Evolutionary conservation across 2,113 vertebrate genomes (phyloP), one percentile per base, ranked within the genome.

Genomic region (Lates calcarifer): DNA sequence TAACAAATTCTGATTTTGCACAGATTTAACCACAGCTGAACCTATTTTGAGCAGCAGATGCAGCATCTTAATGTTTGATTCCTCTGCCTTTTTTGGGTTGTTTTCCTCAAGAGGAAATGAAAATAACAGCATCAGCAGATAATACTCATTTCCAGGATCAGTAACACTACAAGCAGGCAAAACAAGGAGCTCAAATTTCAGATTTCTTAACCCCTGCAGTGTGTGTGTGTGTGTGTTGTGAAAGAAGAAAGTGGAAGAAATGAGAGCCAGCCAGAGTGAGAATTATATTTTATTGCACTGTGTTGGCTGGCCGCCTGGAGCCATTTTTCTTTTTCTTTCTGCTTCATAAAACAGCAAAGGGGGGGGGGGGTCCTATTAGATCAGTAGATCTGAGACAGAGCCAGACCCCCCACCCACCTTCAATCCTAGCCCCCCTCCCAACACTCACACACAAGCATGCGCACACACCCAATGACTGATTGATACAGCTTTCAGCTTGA

Each of bases 271-370:
- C 60, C 72, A 45, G 77, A 81, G 65, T 69, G 75, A 87, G 86
- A 88, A 68, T 89, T 81, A 69, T 51, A 71, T 84, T 90, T 92
- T 90, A 90, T 90, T 90, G 86, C 74, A 0, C 57, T 20, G 79
- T 85, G 77, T 81, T 91, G 91, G 87, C 87, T 49, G 37, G 28
- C 13, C 18, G 91, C 90, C 90, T 70, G 62, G 71, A 89, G 83
- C 79, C 81, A 80, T 91, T 84, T 91, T 66, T 86, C 74, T 79
- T 83, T 83, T 62, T 87, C 72, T 89, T 53, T 86, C n/a, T 56
- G 74, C 87, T 89, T 91, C 81, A 87, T 88, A 90, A 86, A 93
- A 73, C 77, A 49, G 74, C 28, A 8, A 8, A 49, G 15, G 37
- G 28, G 17, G 31, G 14, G 5, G 20, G 26, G 57, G 28, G 70